Percentiles rank a stretch among this genome's conserved stretches.
Evolutionary conservation across 2,113 vertebrate species (phyloP).

Genomic region (Perca flavescens): DNA sequence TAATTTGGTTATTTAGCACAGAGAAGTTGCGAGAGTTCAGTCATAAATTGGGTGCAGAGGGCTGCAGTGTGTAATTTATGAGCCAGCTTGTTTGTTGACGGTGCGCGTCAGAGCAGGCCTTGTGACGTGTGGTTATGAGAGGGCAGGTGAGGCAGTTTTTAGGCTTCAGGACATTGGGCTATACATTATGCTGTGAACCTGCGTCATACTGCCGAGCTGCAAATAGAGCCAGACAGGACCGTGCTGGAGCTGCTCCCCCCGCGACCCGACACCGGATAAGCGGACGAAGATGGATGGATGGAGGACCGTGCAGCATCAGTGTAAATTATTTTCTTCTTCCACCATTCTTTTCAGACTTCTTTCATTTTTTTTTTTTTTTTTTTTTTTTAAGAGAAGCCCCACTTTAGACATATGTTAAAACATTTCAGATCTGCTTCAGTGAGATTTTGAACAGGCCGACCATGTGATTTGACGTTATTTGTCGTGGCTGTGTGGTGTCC

Average conservation of each 20-base stretch:
- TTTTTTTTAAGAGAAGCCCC: neutral
- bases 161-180: conserved; percentile 27
- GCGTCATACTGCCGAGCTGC: conserved; percentile 29
- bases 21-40: conserved; percentile 57
- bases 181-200: conserved; percentile 41
- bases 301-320: conserved; percentile 1
- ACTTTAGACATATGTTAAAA: neutral
- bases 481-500: conserved; percentile 21
- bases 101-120: conserved; percentile 31
- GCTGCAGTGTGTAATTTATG: conserved; percentile 63
- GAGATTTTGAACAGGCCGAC: neutral
- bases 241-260: too few relatives aligned
- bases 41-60: conserved; percentile 61
- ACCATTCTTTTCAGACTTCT: conserved; percentile 12
- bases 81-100: conserved; percentile 32
- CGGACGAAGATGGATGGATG: too few relatives aligned
- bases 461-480: conserved; percentile 14
- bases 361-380: neutral
- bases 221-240: conserved; percentile 33
- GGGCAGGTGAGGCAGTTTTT: conserved; percentile 52
- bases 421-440: conserved; percentile 19
- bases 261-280: too few relatives aligned
- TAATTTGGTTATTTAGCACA: conserved; percentile 64
- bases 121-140: conserved; percentile 37
- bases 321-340: conserved; percentile 22